A percentile compares a stretch with the other conserved stretches of the same genome.
These are phyloP conservation scores for Promerops cafer DNA, from an alignment of 2,113 vertebrate genomes.

Conservation along the genomic window DNA sequence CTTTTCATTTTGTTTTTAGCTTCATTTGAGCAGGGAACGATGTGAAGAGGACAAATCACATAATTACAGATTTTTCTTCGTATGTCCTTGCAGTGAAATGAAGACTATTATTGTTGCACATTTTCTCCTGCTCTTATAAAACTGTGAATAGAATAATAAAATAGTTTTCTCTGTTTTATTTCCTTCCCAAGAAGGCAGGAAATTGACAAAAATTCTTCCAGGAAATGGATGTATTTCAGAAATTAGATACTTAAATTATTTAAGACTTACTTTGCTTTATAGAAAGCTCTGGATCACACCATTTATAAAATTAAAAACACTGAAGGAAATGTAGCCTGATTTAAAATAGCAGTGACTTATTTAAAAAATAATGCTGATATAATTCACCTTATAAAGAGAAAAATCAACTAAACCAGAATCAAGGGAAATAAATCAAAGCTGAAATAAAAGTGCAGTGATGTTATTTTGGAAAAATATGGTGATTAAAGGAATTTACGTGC, in stretches of 20 bases:
- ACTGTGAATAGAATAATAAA: background rate
- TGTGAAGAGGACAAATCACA: background rate
- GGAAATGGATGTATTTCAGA: background rate
- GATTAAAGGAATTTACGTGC: background rate
- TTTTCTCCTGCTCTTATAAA: constrained; percentile 2
- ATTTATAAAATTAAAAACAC: constrained; percentile 8
- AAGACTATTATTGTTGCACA: background rate
- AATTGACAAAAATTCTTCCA: background rate
- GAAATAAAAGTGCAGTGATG: background rate
- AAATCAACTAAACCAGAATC: background rate
- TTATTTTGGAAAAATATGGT: background rate
- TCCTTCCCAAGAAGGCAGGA: background rate
- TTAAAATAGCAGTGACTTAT: background rate
- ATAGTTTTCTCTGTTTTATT: background rate
- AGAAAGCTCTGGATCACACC: background rate
- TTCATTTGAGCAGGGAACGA: background rate
- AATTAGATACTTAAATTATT: constrained; percentile 15
- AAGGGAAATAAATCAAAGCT: background rate
- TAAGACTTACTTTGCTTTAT: background rate
- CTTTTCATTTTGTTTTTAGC: background rate
- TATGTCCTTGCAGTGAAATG: background rate
- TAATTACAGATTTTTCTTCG: background rate
- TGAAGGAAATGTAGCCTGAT: background rate
- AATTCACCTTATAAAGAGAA: background rate
- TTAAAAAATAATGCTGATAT: background rate